These are phyloP conservation scores for Eospalax fontanierii DNA, from an alignment of 2,797 vertebrate species.

Conservation along the genomic window DNA sequence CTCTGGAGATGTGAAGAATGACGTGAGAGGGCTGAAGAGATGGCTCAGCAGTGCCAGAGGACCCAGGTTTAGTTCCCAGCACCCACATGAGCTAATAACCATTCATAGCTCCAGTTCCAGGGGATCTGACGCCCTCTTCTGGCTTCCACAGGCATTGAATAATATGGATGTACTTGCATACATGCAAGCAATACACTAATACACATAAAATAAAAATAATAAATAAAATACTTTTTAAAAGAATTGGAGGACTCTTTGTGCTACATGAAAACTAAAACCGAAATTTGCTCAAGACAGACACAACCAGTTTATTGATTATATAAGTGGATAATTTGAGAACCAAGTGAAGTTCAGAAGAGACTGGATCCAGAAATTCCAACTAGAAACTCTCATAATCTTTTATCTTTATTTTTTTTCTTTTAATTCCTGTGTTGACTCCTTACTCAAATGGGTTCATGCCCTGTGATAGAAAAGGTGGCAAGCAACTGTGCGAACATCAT, in stretches of 20 bases:
- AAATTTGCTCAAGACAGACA: not conserved
- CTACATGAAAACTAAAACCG: not conserved
- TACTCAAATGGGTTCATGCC: not conserved
- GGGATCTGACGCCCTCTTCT: too few species aligned
- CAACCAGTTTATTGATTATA: not conserved
- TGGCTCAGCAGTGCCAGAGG: too few species aligned
- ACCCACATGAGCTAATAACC: too few species aligned
- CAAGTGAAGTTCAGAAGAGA: not conserved
- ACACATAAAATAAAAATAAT: too few species aligned
- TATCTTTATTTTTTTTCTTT: constrained; percentile 5
- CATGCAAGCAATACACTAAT: too few species aligned
- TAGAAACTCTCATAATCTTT: not conserved
- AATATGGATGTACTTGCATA: too few species aligned
- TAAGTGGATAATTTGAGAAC: not conserved
- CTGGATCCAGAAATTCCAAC: not conserved
- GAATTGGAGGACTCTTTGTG: not conserved
- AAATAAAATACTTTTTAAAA: too few species aligned
- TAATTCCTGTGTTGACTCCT: not conserved
- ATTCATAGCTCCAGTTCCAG: too few species aligned
- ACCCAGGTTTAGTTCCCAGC: too few species aligned
- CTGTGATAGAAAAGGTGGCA: not conserved
- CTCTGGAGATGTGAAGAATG: not conserved
- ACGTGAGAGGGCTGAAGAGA: too few species aligned
- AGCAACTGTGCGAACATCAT: not conserved
- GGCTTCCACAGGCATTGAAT: too few species aligned